Evolutionary conservation across 2,888 invertebrate species (phyloP).

Genomic region (Drosophila colorata): DNA sequence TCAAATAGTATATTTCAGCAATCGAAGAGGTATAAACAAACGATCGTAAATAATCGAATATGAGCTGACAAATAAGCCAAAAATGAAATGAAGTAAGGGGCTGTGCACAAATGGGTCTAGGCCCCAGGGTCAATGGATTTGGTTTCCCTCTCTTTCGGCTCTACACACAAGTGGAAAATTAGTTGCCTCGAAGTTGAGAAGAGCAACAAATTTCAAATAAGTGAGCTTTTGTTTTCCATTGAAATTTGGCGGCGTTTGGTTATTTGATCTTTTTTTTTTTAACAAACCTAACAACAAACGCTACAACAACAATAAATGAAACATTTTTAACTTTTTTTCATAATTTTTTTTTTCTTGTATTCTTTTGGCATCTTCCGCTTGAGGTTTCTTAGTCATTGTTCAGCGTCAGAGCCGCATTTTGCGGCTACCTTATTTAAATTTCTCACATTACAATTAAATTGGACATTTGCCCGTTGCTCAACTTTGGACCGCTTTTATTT

Average conservation of each 20-base stretch:
- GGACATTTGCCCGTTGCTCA: slow-evolving; percentile 40
- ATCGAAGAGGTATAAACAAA: slow-evolving; percentile 47
- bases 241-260: slow-evolving; percentile 78
- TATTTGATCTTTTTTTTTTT: slow-evolving; percentile 79
- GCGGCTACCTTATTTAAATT: slow-evolving; percentile 79
- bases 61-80: slow-evolving; percentile 67
- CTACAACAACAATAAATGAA: slow-evolving; percentile 44
- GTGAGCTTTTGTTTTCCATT: slow-evolving; percentile 81
- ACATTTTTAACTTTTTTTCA: slow-evolving; percentile 59
- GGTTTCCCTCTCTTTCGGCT: slow-evolving; percentile 8
- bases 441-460: slow-evolving; percentile 80
- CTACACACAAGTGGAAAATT: slow-evolving; percentile 75
- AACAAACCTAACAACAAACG: slow-evolving; percentile 55
- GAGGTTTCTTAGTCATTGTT: slow-evolving; percentile 73
- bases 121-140: slow-evolving; percentile 41
- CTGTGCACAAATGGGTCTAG: slow-evolving; percentile 25
- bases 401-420: slow-evolving; percentile 44
- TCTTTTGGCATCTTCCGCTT: slow-evolving; percentile 68
- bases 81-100: slow-evolving; percentile 19
- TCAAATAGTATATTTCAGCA: slow-evolving; percentile 39
- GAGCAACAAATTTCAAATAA: slow-evolving; percentile 63
- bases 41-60: slow-evolving; percentile 72
- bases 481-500: slow-evolving; percentile 28
- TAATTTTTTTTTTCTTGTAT: slow-evolving; percentile 51
- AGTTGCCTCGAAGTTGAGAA: slow-evolving; percentile 45